Conservation (phyloP, 1,140 invertebrate species). For the Drosophila pruinosa region DNA sequence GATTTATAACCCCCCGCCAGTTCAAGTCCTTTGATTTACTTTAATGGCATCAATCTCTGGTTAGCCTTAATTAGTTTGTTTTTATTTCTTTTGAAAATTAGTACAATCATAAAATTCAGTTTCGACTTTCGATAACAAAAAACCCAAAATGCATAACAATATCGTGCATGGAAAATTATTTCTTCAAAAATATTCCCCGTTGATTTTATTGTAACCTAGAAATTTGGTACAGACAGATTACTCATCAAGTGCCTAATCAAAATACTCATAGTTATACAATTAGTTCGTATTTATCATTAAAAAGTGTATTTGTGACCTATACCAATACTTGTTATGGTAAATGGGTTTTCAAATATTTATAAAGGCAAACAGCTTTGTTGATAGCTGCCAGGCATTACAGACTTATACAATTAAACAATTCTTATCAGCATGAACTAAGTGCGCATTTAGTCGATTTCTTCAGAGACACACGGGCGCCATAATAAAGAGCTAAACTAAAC, state of each 20-base stretch:
- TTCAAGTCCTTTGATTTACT: background rate
- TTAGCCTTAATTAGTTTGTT: slow-evolving; percentile 3
- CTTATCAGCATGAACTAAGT: slow-evolving; percentile 4
- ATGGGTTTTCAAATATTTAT: background rate
- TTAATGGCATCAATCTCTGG: background rate
- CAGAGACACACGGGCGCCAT: slow-evolving; percentile 13
- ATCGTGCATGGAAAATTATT: slow-evolving; percentile 10
- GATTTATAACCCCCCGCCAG: background rate
- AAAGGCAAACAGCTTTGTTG: background rate
- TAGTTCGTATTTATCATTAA: background rate
- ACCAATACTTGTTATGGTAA: background rate
- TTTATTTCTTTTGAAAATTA: slow-evolving; percentile 11
- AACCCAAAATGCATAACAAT: background rate
- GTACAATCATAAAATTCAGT: slow-evolving; percentile 19
- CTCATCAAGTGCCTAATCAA: background rate
- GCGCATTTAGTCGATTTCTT: slow-evolving; percentile 5
- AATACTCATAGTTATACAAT: background rate
- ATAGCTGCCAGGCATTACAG: background rate
- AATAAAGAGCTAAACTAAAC: background rate
- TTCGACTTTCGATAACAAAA: background rate
- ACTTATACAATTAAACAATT: background rate
- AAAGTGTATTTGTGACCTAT: background rate
- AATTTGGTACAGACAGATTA: background rate
- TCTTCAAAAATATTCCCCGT: background rate
- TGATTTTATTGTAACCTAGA: background rate